A percentile compares a stretch with the other conserved stretches of the same genome.
phyloP scores from a whole-genome alignment of 2,113 vertebrate genomes.

The Microtus ochrogaster region DNA sequence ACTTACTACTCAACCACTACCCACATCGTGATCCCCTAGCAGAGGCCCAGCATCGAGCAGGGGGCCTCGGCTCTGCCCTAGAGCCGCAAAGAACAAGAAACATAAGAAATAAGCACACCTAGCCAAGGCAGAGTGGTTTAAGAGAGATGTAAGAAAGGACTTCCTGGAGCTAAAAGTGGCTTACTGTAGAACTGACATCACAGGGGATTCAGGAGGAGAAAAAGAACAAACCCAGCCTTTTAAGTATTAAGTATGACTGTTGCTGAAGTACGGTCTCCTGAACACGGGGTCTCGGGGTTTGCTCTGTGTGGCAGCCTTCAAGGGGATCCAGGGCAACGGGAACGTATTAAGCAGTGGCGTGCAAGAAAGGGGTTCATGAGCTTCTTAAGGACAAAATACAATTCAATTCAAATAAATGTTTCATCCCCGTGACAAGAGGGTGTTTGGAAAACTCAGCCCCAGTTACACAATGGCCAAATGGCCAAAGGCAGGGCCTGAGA shows the following conservation, averaged over 20 bases:
- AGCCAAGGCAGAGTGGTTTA: slow-evolving; percentile 3
- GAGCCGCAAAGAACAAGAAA: background rate
- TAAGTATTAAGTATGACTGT: background rate
- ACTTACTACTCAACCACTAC: slow-evolving; percentile 28
- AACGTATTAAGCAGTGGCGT: background rate
- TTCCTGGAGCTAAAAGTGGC: slow-evolving; percentile 34
- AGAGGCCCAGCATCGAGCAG: background rate
- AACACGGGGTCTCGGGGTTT: background rate
- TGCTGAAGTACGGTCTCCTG: background rate
- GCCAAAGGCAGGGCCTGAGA: background rate
- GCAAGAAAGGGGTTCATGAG: background rate
- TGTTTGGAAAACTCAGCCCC: background rate
- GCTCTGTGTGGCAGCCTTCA: background rate
- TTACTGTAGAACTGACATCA: background rate
- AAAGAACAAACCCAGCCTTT: background rate
- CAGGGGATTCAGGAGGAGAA: slow-evolving; percentile 33
- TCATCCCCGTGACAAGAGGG: background rate
- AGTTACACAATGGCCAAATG: background rate
- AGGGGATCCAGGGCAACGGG: background rate
- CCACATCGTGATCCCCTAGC: background rate
- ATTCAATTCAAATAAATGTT: background rate
- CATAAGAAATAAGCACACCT: background rate
- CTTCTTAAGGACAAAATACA: background rate
- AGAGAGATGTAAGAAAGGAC: slow-evolving; percentile 46
- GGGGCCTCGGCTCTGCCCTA: background rate